Evolutionary conservation across 2,888 invertebrate species (phyloP).

Genomic region (Parthenolecanium corni): DNA sequence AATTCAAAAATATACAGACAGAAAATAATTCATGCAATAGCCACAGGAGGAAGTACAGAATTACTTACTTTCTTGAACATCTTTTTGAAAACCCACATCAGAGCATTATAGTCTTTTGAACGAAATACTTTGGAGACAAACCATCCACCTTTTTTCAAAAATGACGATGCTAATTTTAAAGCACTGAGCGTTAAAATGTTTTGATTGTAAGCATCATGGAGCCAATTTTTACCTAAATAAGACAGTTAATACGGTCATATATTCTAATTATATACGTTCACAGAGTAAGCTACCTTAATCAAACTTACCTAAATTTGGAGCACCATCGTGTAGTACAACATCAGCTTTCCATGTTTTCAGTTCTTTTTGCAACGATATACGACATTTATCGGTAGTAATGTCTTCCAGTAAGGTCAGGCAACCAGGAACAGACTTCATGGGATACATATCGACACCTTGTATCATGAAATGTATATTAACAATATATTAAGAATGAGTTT

Average conservation of each 20-base stretch:
- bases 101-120: conserved; percentile 91
- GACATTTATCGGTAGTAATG: conserved; percentile 93
- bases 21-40: not conserved
- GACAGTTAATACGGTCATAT: not conserved
- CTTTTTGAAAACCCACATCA: conserved; percentile 92
- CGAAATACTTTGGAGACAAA: conserved; percentile 93
- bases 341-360: conserved; percentile 95
- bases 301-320: conserved; percentile 74
- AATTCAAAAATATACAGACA: not conserved
- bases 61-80: conserved; percentile 68
- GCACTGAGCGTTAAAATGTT: conserved; percentile 83
- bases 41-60: not conserved
- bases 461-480: not conserved
- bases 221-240: conserved; percentile 73
- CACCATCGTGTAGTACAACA: conserved; percentile 91
- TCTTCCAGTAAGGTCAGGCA: conserved; percentile 85
- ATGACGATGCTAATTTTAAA: conserved; percentile 78
- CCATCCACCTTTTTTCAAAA: conserved; percentile 83
- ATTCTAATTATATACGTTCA: not conserved
- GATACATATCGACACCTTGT: conserved; percentile 80
- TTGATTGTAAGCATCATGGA: conserved; percentile 94
- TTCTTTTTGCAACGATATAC: conserved; percentile 64
- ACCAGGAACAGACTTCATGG: conserved; percentile 81
- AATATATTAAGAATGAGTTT: not conserved
- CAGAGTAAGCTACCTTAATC: not conserved